These are phyloP conservation scores for Diaprepes abbreviatus DNA, from an alignment of 2,888 invertebrate species.

Conservation along the genomic window DNA sequence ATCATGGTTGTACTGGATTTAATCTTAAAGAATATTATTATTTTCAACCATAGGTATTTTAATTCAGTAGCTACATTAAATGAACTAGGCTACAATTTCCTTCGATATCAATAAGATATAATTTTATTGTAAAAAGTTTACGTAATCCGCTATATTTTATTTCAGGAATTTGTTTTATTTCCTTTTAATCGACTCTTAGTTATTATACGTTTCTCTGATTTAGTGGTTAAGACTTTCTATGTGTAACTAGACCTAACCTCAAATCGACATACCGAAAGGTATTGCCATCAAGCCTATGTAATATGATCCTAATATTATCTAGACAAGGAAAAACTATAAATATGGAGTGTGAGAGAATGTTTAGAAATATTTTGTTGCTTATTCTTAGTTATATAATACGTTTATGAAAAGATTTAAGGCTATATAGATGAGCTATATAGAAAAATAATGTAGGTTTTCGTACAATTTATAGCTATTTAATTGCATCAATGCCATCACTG, in stretches of 20 bases:
- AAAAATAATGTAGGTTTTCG: too few relatives aligned
- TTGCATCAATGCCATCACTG: too few relatives aligned
- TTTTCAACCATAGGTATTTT: conserved; percentile 1
- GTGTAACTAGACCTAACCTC: conserved; percentile 14
- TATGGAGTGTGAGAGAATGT: too few relatives aligned
- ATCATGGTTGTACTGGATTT: neutral
- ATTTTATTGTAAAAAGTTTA: conserved; percentile 14
- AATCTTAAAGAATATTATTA: conserved; percentile 6
- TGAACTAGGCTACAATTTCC: conserved; percentile 18
- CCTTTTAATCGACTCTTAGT: neutral
- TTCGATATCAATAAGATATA: conserved; percentile 18
- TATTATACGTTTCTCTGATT: conserved; percentile 13
- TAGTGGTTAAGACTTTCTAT: conserved; percentile 14
- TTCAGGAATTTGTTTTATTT: conserved; percentile 8
- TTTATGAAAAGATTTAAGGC: too few relatives aligned
- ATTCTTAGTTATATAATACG: too few relatives aligned
- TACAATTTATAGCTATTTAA: too few relatives aligned
- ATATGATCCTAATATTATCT: neutral
- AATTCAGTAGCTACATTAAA: neutral
- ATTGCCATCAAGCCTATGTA: neutral
- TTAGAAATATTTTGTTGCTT: too few relatives aligned
- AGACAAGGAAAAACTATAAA: too few relatives aligned
- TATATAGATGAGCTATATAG: too few relatives aligned
- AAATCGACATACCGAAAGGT: neutral
- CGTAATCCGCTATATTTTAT: conserved; percentile 12